These are phyloP conservation scores for Xiphorhynchus elegans DNA, from an alignment of 2,113 vertebrate species.

Conservation along the genomic window DNA sequence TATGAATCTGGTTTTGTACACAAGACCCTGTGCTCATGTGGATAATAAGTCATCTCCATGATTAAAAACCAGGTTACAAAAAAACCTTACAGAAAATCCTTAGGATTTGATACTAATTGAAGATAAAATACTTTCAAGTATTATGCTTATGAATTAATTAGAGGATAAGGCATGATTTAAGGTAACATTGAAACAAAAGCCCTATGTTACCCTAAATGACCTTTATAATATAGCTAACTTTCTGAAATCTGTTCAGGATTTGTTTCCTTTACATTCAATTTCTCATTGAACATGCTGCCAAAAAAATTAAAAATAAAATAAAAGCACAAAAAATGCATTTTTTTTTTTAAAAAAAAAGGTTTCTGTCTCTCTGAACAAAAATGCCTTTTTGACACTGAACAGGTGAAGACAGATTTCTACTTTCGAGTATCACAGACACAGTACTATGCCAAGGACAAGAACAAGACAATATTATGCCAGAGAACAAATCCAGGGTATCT, in stretches of 20 bases:
- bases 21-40: conserved; percentile 72
- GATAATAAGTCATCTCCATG: neutral
- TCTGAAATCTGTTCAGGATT: neutral
- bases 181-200: conserved; percentile 19
- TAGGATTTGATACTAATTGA: conserved; percentile 79
- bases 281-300: neutral
- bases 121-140: conserved; percentile 52
- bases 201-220: neutral
- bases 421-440: neutral
- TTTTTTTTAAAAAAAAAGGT: neutral
- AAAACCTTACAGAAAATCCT: conserved; percentile 86
- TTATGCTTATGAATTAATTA: conserved; percentile 4
- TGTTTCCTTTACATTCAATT: neutral
- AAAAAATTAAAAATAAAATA: neutral
- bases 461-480: neutral
- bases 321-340: neutral
- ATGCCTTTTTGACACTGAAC: neutral
- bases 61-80: conserved; percentile 73
- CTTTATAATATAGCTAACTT: neutral
- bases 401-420: neutral
- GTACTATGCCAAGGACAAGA: neutral
- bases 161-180: conserved; percentile 4
- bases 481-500: neutral
- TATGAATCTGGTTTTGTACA: conserved; percentile 84
- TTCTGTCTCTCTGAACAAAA: neutral